A percentile compares a stretch with the other conserved stretches of the same genome.
Conservation (phyloP, 2,113 vertebrate genomes). For the Centrocercus urophasianus region DNA sequence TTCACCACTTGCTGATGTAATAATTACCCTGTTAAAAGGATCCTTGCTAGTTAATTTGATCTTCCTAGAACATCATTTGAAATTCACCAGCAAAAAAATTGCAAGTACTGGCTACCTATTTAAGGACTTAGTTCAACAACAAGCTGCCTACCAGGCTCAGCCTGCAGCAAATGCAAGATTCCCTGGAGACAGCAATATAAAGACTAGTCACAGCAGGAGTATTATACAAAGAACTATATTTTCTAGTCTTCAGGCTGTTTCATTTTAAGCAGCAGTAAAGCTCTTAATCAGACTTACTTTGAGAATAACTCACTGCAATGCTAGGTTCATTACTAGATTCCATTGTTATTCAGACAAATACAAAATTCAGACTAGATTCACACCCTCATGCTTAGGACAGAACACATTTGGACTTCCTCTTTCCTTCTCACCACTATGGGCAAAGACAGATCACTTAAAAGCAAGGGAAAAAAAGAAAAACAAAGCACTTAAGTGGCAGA, state of each 20-base stretch:
- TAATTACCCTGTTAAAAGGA: constrained; percentile 49
- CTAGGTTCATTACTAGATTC: not conserved
- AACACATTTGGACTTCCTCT: not conserved
- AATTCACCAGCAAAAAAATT: constrained; percentile 55
- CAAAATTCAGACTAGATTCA: not conserved
- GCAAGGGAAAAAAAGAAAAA: not conserved
- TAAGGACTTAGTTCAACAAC: constrained; percentile 31
- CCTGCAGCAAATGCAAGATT: constrained; percentile 32
- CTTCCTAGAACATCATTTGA: constrained; percentile 34
- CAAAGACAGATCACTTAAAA: not conserved
- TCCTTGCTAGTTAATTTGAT: constrained; percentile 57
- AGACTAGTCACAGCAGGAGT: constrained; percentile 30
- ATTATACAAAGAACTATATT: constrained; percentile 11
- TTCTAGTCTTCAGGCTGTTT: constrained; percentile 20
- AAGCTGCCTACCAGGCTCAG: constrained; percentile 4
- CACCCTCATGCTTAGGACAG: rapidly evolving
- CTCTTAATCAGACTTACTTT: not conserved
- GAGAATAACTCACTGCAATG: not conserved
- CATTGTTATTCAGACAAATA: not conserved
- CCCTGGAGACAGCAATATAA: constrained; percentile 2
- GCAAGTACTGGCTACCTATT: not conserved
- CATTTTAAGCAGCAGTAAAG: constrained; percentile 24
- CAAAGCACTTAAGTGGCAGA: not conserved
- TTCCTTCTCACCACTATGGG: not conserved
- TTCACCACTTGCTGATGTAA: constrained; percentile 38